Conservation (phyloP, 2,888 invertebrate genomes). For the Unio pictorum region DNA sequence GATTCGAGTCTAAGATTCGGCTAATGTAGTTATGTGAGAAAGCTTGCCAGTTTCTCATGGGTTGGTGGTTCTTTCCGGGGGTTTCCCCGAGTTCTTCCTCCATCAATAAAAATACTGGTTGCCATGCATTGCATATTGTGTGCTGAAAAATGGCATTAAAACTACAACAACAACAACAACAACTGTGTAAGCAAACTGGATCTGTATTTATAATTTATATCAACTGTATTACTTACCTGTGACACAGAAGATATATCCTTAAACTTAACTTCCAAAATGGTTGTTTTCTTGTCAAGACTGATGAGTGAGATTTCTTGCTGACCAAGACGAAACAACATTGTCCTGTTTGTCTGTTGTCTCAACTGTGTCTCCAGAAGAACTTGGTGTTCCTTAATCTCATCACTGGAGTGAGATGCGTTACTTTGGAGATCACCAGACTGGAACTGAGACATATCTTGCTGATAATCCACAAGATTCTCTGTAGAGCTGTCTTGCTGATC, state of each 20-base stretch:
- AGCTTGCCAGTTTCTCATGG: too few relatives aligned
- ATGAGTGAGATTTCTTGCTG: constrained; percentile 89
- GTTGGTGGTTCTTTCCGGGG: too few relatives aligned
- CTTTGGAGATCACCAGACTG: constrained; percentile 17
- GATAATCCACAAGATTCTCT: constrained; percentile 31
- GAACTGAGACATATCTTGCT: neutral
- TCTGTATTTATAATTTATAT: too few relatives aligned
- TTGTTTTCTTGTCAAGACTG: constrained; percentile 92
- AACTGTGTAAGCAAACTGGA: too few relatives aligned
- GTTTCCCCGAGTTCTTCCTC: too few relatives aligned
- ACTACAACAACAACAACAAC: too few relatives aligned
- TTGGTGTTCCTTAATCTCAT: constrained; percentile 24
- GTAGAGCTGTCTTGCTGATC: constrained; percentile 43
- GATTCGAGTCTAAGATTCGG: too few relatives aligned
- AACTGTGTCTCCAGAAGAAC: constrained; percentile 17
- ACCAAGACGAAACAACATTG: constrained; percentile 93
- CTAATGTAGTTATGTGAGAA: too few relatives aligned
- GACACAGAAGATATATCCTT: constrained; percentile 91
- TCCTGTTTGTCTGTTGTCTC: constrained; percentile 76
- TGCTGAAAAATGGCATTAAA: too few relatives aligned
- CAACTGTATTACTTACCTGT: constrained; percentile 74
- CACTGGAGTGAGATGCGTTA: constrained; percentile 15
- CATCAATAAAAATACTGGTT: too few relatives aligned
- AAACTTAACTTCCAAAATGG: constrained; percentile 88
- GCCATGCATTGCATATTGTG: too few relatives aligned